Base-by-base conservation (phyloP, 2,888 invertebrate genomes). In the Schrankia costaestrigalis region DNA sequence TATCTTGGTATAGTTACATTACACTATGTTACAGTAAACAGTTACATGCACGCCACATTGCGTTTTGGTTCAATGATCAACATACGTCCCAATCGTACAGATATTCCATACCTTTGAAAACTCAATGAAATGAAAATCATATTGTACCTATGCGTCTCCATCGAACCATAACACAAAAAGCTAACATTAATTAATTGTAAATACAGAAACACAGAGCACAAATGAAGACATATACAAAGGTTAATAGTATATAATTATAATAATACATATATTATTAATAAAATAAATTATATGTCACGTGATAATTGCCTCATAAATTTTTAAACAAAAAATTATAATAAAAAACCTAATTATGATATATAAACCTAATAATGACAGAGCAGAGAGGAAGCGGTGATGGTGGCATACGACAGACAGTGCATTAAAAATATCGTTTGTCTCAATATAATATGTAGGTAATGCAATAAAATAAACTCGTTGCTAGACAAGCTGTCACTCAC, bases 401-500 rank as follows among this genome's bases (percentile, higher is more conserved):
- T 88, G 87, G 86, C 87, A 87, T 87, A 87, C 86, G 87, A 87
- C 86, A 87, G 87, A 87, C 86, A 87, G 87, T 87, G 87, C 87
- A 87, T 87, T 86, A 89, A 88, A 85, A 87, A 86, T 88, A 80
- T 85, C 84, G 82, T 82, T 84, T 77, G 74, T 82, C 79, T 83
- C 78, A 85, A 82, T 86, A 85, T n/a, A n/a, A n/a, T 85, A 85
- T 84, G 81, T 85, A 85, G 71, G 82, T 84, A 82, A 85, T 86
- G 86, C 86, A 83, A 52, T 84, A 82, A 85, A 82, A 75, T 81
- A 82, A 84, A 78, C 73, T 85, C 80, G 82, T 85, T 83, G 74
- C 77, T 79, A 79, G 58, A 78, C 78, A 87, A 86, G 87, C 85
- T 58, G 70, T 44, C 60, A 90, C 93, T 93, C 92, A 95, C 95